These are phyloP conservation scores for Cynopterus sphinx DNA, from an alignment of 2,797 vertebrate species.

Conservation along the genomic window DNA sequence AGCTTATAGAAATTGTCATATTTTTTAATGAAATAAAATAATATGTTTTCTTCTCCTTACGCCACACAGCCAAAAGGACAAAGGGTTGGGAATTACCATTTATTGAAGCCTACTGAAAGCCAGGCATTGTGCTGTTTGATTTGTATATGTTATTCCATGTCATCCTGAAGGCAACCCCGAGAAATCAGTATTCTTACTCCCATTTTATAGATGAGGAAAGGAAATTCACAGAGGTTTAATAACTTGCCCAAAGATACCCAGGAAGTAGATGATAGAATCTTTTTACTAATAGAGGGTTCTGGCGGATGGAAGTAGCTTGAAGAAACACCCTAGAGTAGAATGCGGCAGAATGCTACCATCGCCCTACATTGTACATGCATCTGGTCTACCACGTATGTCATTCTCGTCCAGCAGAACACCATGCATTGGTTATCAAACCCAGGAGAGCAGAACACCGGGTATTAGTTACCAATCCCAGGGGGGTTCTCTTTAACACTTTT, in stretches of 20 bases:
- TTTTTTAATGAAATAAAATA: not conserved
- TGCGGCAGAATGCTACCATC: not conserved
- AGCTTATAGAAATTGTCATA: not conserved
- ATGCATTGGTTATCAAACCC: not conserved
- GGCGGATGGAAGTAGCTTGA: not conserved
- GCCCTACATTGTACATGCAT: not conserved
- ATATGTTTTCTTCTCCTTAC: not conserved
- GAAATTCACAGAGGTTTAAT: constrained; percentile 3
- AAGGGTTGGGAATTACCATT: not conserved
- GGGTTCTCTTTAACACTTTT: not conserved
- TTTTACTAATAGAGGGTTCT: not conserved
- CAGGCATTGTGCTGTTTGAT: not conserved
- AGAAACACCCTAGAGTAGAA: not conserved
- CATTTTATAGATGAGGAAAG: not conserved
- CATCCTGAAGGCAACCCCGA: not conserved
- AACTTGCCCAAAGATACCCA: not conserved
- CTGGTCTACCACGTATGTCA: not conserved
- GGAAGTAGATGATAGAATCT: not conserved
- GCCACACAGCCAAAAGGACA: not conserved
- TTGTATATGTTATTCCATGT: not conserved
- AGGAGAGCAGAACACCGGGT: accelerated
- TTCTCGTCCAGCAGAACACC: not conserved
- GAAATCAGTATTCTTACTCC: not conserved
- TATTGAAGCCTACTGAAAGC: not conserved
- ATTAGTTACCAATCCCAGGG: not conserved